These are phyloP conservation scores for Conus betulinus DNA, from an alignment of 1,140 invertebrate genomes.

Conservation along the genomic window DNA sequence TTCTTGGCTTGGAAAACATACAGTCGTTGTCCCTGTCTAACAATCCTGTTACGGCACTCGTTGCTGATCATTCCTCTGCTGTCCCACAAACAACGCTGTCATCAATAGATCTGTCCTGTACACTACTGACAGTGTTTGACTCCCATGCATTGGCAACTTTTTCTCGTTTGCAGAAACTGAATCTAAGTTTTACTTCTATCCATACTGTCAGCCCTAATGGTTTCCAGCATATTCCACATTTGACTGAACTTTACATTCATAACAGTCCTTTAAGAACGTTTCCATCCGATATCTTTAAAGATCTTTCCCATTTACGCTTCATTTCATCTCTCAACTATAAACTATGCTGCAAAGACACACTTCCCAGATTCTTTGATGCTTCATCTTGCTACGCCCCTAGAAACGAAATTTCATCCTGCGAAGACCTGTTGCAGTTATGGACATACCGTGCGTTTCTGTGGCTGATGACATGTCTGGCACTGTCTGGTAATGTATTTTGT, in stretches of 20 bases:
- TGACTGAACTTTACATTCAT: conserved; percentile 18
- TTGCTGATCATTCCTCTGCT: neutral
- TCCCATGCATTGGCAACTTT: neutral
- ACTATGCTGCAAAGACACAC: conserved; percentile 41
- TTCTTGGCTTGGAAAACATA: neutral
- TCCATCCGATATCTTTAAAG: conserved; percentile 33
- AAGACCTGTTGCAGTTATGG: conserved; percentile 43
- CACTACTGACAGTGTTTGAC: neutral
- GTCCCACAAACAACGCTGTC: neutral
- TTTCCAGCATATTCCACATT: neutral
- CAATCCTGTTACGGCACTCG: neutral
- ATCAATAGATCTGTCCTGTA: neutral
- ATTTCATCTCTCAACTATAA: conserved; percentile 30
- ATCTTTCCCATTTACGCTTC: conserved; percentile 23
- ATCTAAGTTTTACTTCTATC: neutral
- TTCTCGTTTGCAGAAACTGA: neutral
- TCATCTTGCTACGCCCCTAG: conserved; percentile 29
- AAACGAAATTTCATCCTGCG: conserved; percentile 53
- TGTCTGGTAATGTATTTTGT: conserved; percentile 50
- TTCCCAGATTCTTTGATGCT: neutral
- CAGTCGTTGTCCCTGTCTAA: neutral
- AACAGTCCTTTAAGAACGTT: conserved; percentile 26
- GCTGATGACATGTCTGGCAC: conserved; percentile 43
- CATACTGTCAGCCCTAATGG: neutral
- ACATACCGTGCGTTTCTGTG: conserved; percentile 45